phyloP scores from a whole-genome alignment of 1,140 invertebrate species.

The Drosophila tsacasi region DNA sequence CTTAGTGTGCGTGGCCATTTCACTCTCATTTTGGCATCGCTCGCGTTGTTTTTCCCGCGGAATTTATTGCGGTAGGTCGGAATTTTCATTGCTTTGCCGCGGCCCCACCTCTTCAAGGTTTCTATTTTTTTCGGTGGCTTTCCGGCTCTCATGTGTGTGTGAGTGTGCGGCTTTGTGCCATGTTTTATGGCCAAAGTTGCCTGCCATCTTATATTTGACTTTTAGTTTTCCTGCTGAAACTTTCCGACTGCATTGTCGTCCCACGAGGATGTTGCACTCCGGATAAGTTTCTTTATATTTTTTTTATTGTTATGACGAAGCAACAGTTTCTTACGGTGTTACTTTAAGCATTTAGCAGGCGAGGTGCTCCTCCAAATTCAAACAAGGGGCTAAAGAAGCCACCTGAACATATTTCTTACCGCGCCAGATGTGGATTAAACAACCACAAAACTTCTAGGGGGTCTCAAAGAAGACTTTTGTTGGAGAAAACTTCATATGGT shows the following conservation, averaged over 20 bases:
- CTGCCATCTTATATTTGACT: constrained; percentile 48
- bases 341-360: constrained; percentile 1
- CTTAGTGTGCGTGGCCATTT: constrained; percentile 46
- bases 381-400: neutral
- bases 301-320: constrained; percentile 15
- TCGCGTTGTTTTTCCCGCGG: constrained; percentile 56
- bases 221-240: constrained; percentile 40
- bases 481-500: neutral
- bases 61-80: constrained; percentile 84
- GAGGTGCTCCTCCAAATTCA: constrained; percentile 7
- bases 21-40: constrained; percentile 68
- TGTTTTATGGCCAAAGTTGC: constrained; percentile 56
- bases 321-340: constrained; percentile 32
- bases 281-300: constrained; percentile 23
- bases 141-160: constrained; percentile 7
- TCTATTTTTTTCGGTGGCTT: constrained; percentile 17
- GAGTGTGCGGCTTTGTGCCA: constrained; percentile 25
- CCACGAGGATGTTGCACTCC: constrained; percentile 31
- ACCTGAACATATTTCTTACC: constrained; percentile 5
- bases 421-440: constrained; percentile 5
- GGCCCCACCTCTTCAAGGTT: neutral
- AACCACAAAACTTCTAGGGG: constrained; percentile 7
- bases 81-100: constrained; percentile 73
- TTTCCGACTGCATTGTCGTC: constrained; percentile 42
- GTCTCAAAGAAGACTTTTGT: neutral